Evolutionary conservation across 2,113 vertebrate genomes (phyloP), one percentile per base, ranked within the genome.

Genomic region (Oreotrochilus melanogaster): DNA sequence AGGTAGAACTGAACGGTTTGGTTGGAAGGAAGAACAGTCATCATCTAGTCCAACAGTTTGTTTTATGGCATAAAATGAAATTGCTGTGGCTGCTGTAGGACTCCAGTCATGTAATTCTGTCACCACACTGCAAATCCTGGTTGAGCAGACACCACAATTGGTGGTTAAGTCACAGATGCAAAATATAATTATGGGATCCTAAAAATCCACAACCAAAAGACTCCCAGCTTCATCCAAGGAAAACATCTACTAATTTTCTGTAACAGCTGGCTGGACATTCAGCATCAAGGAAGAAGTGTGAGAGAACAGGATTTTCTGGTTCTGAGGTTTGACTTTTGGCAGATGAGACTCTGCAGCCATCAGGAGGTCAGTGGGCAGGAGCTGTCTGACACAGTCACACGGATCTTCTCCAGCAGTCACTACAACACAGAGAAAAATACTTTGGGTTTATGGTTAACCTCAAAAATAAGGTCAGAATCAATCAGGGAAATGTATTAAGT

Each of bases 261-360:
- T 56, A 67, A 78, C 86, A 84, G 45, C n/a, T 43, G 48, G 57
- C 7, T 86, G 75, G 37, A 75, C 71, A 48, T 71, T 30, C 60
- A 74, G 47, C 7, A 1, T 78, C 25, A 42, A 37, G 22, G 54
- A 42, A 50, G 48, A 74, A 47, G 60, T 2, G n/a, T 35, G 56
- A 51, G 17, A 78, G 30, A 72, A 89, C 65, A 65, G 65, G 91
- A 82, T 76, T 82, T 95, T 75, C 84, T 64, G 54, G 78, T 96
- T 86, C 78, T 43, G 64, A 43, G 54, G 74, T 39, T 24, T 91
- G 31, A 85, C 65, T 28, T 78, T 45, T 39, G 39, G 58, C 28
- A 48, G 67, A 50, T 61, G 13, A 58, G 21, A 24, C 37, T 48
- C 7, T 30, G 18, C 50, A 84, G 33, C 60, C 62, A 22, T 31